A percentile compares a stretch with the other conserved stretches of the same genome.
phyloP scores from a whole-genome alignment of 2,113 vertebrate species.

The Gallinago jamesoni region DNA sequence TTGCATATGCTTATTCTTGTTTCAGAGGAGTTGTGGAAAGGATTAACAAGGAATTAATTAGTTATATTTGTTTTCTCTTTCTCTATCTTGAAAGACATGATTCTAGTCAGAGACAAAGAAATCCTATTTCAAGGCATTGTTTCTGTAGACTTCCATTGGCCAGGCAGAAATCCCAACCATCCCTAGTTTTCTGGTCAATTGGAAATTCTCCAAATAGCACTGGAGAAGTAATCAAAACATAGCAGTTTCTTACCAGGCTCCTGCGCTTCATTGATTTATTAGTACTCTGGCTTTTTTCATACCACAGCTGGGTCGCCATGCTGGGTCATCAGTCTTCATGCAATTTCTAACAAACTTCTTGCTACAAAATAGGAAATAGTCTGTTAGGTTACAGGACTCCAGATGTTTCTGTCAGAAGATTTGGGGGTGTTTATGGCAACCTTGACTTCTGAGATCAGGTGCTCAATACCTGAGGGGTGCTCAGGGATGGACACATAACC shows the following conservation, averaged over 20 bases:
- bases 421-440: background rate
- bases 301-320: background rate
- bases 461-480: accelerated
- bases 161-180: background rate
- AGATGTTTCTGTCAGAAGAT: background rate
- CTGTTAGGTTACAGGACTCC: background rate
- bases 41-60: background rate
- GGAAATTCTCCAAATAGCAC: background rate
- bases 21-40: background rate
- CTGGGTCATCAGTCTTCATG: background rate
- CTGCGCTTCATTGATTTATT: background rate
- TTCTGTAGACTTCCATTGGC: background rate
- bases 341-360: background rate
- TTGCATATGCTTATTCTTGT: background rate
- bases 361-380: background rate
- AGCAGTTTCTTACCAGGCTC: background rate
- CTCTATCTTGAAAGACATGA: background rate
- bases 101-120: background rate
- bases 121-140: background rate
- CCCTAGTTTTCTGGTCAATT: background rate
- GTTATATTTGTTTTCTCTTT: background rate
- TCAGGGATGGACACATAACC: background rate
- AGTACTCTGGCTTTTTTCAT: background rate
- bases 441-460: background rate
- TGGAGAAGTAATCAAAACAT: background rate